Base-by-base conservation (phyloP, 2,113 vertebrate species). In the Arothron firmamentum region DNA sequence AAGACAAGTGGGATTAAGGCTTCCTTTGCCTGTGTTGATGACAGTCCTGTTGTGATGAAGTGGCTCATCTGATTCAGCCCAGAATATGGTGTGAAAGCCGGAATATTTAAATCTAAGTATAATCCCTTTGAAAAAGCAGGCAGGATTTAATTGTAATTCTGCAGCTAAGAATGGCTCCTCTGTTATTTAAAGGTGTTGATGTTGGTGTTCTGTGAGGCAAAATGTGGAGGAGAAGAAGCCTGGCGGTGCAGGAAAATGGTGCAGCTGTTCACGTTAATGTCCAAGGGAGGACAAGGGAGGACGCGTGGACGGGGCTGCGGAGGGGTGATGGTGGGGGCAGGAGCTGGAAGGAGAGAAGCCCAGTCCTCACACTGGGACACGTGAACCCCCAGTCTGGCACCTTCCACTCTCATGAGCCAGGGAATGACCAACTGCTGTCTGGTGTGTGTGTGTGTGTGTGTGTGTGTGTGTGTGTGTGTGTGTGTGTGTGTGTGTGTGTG, bases 261-360 rank as follows among this genome's bases (percentile, higher is more conserved):
- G 55, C 57, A 56, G 50, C 17, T 34, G 60, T 55, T 55, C 45
- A 3, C 16, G 59, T 70, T 42, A 71, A 80, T 71, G 77, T 74
- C 75, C 4, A 51, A 21, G 21, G 8, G 41, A 69, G 68, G 63
- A 82, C 80, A 34, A 21, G 21, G 8, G 41, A 69, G 68, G 63
- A 82, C 80, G 28, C 67, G 78, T 80, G 67, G 62, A 67, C 49
- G 47, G 28, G 72, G 62, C 74, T 13, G 18, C 16, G 21, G 21
- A 23, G 21, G 21, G 21, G 2, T 23, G 50, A 58, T 56, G 46
- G 56, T 65, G 64, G 65, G 56, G 49, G 45, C 59, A 63, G 69
- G 76, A 63, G 52, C 50, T n/a, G 55, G 58, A 57, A 20, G 66
- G 65, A 47, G 69, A 25, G 59, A 58, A 41, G 19, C 43, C 34